Percentiles rank a stretch among this genome's conserved stretches.
These are phyloP conservation scores for Colletes collaris DNA, from an alignment of 2,888 invertebrate genomes.

Conservation along the genomic window DNA sequence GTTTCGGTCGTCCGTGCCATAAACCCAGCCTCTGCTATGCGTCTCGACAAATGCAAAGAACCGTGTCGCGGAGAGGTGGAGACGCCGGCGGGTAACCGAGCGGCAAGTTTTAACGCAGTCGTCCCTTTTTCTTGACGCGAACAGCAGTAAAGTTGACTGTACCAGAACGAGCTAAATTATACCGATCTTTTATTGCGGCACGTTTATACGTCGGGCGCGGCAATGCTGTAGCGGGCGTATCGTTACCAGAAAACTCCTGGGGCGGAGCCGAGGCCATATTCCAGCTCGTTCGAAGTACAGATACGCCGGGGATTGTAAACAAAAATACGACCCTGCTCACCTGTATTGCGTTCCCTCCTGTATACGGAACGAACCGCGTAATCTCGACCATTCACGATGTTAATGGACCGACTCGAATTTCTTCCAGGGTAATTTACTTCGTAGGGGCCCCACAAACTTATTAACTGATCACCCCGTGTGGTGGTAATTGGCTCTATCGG, in stretches of 20 bases:
- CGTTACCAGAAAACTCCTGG: constrained; percentile 47
- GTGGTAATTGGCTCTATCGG: too few relatives aligned
- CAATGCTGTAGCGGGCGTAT: constrained; percentile 34
- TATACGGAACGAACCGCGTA: not conserved
- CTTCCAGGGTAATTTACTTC: too few relatives aligned
- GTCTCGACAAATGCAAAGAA: not conserved
- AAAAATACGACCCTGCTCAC: constrained; percentile 68
- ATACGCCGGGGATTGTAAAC: constrained; percentile 67
- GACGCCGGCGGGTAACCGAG: not conserved
- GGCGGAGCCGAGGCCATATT: constrained; percentile 47
- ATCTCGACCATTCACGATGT: too few relatives aligned
- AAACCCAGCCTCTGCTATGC: not conserved
- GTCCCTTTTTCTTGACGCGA: constrained; percentile 39
- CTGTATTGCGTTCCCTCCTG: constrained; percentile 31
- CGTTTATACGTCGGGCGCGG: constrained; percentile 52
- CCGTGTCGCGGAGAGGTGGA: not conserved
- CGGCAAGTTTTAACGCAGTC: constrained; percentile 39
- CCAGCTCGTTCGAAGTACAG: constrained; percentile 62
- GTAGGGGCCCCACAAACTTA: too few relatives aligned
- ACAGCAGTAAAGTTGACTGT: constrained; percentile 45
- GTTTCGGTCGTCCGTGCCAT: not conserved
- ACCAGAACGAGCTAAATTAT: constrained; percentile 54
- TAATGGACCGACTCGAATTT: too few relatives aligned
- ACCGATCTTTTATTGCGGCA: constrained; percentile 65
- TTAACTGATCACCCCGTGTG: too few relatives aligned